Base-by-base conservation (phyloP, 2,113 vertebrate genomes). In the Maccullochella peelii region DNA sequence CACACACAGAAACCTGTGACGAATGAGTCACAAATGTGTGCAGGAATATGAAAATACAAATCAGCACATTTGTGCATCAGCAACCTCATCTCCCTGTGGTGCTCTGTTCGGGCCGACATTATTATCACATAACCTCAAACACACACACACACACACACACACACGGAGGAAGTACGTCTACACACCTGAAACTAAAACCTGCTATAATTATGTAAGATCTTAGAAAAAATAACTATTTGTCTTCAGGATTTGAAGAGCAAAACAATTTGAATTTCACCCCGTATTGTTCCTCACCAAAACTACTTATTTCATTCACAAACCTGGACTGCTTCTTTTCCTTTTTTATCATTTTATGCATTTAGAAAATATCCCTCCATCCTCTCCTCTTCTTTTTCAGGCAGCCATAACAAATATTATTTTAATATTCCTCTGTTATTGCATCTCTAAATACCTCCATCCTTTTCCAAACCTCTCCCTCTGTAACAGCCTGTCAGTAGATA, bases 21-120 rank as follows among this genome's bases (percentile, higher is more conserved):
- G 5, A 88, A 62, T 71, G 77, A 73, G 54, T 81, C 69, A 77
- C 62, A 82, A 65, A 86, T 58, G 49, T 79, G 36, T 12, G 42
- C 47, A 77, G 27, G 54, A 49, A 85, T 59, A 84, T 59, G 47
- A 63, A 85, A 81, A 86, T 33, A 81, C 69, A 69, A 65, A 85
- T 86, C 73, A 87, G 80, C 65, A 88, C 63, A 79, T 83, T 88
- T 83, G 57, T 79, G 75, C 87, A 77, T 71, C 84, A 62, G 86
- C 84, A 87, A 25, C 79, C 62, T 88, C 38, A 54, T 77, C 23
- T 72, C 66, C 73, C 86, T 79, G 70, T 62, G 71, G 58, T 33
- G 65, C 61, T 75, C 33, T 14, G 68, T 16, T 71, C 36, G 55
- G 65, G 38, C 30, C 8, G 38, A 57, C 69, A 73, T 77, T 33